Evolutionary conservation across 2,797 vertebrate species (phyloP).

Genomic region (Anguilla obscura): DNA sequence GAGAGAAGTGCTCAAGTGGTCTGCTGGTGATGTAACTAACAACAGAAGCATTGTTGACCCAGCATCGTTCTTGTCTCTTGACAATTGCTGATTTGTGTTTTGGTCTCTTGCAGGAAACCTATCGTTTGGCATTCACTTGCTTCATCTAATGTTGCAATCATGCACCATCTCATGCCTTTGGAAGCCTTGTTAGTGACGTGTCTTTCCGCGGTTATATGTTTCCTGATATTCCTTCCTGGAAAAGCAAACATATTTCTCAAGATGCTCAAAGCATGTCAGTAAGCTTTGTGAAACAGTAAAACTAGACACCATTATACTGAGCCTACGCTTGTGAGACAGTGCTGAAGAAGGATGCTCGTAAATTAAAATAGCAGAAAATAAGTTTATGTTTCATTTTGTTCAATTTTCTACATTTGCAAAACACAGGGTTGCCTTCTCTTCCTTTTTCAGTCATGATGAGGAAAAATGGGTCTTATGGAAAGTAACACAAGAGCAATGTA

Average conservation of each 20-base stretch:
- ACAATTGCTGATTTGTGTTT: conserved; percentile 35
- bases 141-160: background rate
- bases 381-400: too few species aligned
- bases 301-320: background rate
- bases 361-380: too few species aligned
- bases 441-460: too few species aligned
- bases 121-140: background rate
- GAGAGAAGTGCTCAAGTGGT: conserved; percentile 3
- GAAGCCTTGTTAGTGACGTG: background rate
- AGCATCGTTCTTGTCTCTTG: conserved; percentile 14
- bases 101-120: background rate
- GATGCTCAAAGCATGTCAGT: background rate
- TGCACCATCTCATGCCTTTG: too few species aligned
- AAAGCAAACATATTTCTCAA: background rate
- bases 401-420: background rate
- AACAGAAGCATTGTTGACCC: conserved; percentile 44
- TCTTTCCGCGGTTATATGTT: background rate
- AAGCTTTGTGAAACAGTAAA: background rate
- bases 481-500: too few species aligned
- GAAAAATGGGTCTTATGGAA: too few species aligned
- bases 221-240: background rate
- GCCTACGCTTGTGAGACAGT: too few species aligned
- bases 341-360: too few species aligned
- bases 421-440: background rate
- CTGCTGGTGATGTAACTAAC: conserved; percentile 47